Base-by-base conservation (phyloP, 2,888 invertebrate species). In the Cephonodes hylas region DNA sequence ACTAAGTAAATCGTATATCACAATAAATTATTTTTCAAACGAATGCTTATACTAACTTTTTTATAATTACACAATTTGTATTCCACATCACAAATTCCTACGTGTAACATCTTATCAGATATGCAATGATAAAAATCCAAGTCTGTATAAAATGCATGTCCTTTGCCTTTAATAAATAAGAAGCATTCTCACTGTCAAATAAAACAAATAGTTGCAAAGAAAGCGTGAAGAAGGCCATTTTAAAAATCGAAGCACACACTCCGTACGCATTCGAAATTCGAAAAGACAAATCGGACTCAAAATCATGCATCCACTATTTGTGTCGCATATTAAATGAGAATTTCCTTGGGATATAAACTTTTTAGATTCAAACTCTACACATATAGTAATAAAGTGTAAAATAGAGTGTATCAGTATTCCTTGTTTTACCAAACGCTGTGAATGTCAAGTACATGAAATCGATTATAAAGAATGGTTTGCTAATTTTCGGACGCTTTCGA, bases 371-470 rank as follows among this genome's bases (percentile, higher is more conserved):
- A 64, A 70, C 77, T 76, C 60, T 82, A 73, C 59, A 2, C 0
- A 0, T 4, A 63, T 57, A 8, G 0, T 0, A 1, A 46, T 73
- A 83, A 70, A 70, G 76, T 59, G 15, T 60, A 75, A 22, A 72
- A 76, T 84, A 13, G 68, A 22, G 67, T 74, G 69, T 58, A 61
- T 62, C 57, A 25, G 1, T 25, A n/a, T 65, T 63, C 58, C 45
- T 31, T 22, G 15, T 59, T 61, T 61, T 63, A 62, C 62, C 66
- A 72, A 73, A 63, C 72, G 80, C 63, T 73, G 73, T 81, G 90
- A 90, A 90, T 90, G 87, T 89, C 89, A 91, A 89, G 86, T 86
- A 88, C 86, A 86, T 84, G 86, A 89, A 89, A 91, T 89, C 85
- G 86, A 86, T 89, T 85, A 80, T 70, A 63, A 64, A 72, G 77